Evolutionary conservation across 2,888 invertebrate species (phyloP).

Genomic region (Gonocerus acuteangulatus): DNA sequence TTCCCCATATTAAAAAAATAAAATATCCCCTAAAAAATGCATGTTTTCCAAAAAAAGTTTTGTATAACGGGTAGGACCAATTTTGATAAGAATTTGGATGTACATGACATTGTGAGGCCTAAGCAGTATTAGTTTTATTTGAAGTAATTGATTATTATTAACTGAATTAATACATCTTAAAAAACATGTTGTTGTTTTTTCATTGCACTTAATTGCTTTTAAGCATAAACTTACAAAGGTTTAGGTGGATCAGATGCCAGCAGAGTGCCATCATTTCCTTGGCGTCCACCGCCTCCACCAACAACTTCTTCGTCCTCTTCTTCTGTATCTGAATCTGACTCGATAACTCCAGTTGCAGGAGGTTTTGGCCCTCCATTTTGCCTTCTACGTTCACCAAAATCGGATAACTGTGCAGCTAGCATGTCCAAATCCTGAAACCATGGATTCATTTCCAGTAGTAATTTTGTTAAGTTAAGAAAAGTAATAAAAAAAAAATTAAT

Average conservation of each 20-base stretch:
- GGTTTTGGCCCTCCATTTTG: conserved; percentile 33
- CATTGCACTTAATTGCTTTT: too few species aligned
- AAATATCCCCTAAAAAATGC: too few species aligned
- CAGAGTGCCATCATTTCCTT: conserved; percentile 84
- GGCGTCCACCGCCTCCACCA: conserved; percentile 37
- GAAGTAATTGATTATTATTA: too few species aligned
- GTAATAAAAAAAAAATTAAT: conserved; percentile 22
- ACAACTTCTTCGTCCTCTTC: conserved; percentile 48
- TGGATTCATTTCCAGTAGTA: background rate
- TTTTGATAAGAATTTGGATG: too few species aligned
- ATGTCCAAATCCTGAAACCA: conserved; percentile 82
- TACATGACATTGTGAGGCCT: too few species aligned
- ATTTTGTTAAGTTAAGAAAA: too few species aligned
- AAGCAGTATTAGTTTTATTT: too few species aligned
- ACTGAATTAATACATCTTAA: too few species aligned
- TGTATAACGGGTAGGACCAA: too few species aligned
- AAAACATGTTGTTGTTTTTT: too few species aligned
- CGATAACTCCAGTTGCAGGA: conserved; percentile 37
- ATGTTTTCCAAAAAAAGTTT: too few species aligned
- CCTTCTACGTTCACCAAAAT: conserved; percentile 64
- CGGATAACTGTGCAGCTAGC: conserved; percentile 90
- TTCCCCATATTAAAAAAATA: too few species aligned
- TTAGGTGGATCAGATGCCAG: conserved; percentile 94
- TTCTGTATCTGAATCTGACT: conserved; percentile 53
- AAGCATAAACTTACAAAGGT: conserved; percentile 89